A percentile compares a stretch with the other conserved stretches of the same genome.
phyloP scores from a whole-genome alignment of 2,797 vertebrate species.

The Huso huso region DNA sequence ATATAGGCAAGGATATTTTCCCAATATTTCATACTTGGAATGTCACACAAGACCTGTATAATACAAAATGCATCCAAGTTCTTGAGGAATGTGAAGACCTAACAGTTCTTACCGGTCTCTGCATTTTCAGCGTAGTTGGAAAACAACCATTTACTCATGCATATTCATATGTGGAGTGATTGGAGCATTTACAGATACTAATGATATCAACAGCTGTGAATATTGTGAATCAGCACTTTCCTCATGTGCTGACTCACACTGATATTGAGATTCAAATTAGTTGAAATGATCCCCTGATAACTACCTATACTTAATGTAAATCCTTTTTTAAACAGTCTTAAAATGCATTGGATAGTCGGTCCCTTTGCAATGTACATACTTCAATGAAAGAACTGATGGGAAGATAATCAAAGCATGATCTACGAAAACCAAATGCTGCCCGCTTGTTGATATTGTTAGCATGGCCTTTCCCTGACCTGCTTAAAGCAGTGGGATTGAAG shows the following conservation, averaged over 20 bases:
- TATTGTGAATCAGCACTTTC: neutral
- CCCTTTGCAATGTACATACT: neutral
- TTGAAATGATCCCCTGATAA: too few relatives aligned
- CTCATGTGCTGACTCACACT: too few relatives aligned
- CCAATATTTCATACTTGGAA: too few relatives aligned
- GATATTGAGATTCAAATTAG: too few relatives aligned
- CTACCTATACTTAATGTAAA: too few relatives aligned
- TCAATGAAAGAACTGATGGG: neutral
- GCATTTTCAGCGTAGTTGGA: too few relatives aligned
- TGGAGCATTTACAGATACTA: conserved; percentile 3
- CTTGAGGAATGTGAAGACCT: too few relatives aligned
- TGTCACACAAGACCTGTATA: too few relatives aligned
- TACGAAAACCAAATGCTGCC: conserved; percentile 24
- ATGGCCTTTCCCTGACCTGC: conserved; percentile 7
- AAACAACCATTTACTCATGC: neutral
- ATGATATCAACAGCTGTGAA: neutral
- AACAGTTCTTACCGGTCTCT: too few relatives aligned
- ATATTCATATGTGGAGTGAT: neutral
- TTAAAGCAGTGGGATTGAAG: conserved; percentile 13
- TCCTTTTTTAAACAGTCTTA: too few relatives aligned
- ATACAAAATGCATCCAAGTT: too few relatives aligned
- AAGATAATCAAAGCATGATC: conserved; percentile 10
- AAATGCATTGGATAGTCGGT: neutral
- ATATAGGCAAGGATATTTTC: too few relatives aligned
- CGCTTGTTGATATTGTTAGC: conserved; percentile 23